Base-by-base conservation (phyloP, 2,888 invertebrate genomes). In the Hemaris fuciformis region DNA sequence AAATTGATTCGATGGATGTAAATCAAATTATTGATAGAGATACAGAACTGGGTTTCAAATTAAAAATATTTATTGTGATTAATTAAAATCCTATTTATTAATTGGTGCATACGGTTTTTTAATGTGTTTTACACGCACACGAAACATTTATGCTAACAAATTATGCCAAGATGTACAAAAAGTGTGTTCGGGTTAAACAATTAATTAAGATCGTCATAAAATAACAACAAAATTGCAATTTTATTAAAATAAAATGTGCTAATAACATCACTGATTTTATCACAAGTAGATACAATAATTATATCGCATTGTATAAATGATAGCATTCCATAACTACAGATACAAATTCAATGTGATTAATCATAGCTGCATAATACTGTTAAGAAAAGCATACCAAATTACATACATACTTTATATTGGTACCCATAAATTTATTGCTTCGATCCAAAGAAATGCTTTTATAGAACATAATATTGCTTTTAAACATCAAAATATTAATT, bases 371-470 rank as follows among this genome's bases (percentile, higher is more conserved):
- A 56, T 56, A 75, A 75, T 75, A 75, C 75, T 74, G 75, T 72
- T 53, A 27, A 58, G 46, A 15, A 48, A 58, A 57, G 57, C 34
- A 61, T 13, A 53, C 48, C n/a, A 25, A 38, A 60, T 23, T 41
- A 15, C 41, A 60, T 38, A 48, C 48, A 48, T 48, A 15, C n/a
- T 53, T 69, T 65, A 70, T 64, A 73, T 80, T 83, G 81, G 83
- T 84, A 73, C 83, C 76, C 72, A 71, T 72, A 72, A 71, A 77
- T 74, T 87, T 88, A 87, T 88, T 88, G 87, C 86, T 87, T 80
- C 72, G 66, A 78, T 80, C 76, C 72, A 73, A 72, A 80, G 76
- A 83, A 85, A 83, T 79, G 83, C 79, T 83, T 79, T 72, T 65
- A 75, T 74, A 71, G 74, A 80, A 79, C 72, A 76, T 80, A 83